Evolutionary conservation across 2,113 vertebrate genomes (phyloP), one percentile per base, ranked within the genome.

Genomic region (Scatophagus argus): DNA sequence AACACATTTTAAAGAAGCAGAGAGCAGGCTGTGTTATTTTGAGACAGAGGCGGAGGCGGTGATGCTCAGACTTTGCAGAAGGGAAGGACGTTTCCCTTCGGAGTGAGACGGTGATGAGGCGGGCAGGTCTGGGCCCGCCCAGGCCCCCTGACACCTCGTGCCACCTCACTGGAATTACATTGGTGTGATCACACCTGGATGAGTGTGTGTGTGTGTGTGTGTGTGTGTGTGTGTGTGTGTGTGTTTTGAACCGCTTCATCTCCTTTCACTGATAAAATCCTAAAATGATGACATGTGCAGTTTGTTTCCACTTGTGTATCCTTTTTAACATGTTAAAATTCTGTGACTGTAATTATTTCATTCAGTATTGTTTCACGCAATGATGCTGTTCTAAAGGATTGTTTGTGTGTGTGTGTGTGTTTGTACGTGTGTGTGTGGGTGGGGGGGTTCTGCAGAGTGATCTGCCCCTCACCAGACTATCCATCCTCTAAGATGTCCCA

Each of bases 401-500:
- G 3, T 6, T 10, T 55, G 25, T 25, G 21, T 12, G 38, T 44
- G 43, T 47, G 51, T 46, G 23, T 12, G 29, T 55, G 13, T 56
- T 34, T 66, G 32, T 70, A 29, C 39, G 13, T 64, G 9, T 62
- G 43, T 19, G 36, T 49, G 60, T 62, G 49, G 64, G 56, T 56
- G 46, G 66, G 32, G 67, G 39, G 34, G 11, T 54, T 59, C 27
- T 65, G 41, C 85, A 99, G 97, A 91, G 95, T 86, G 67, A 92
- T 96, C 82, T 94, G 92, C 32, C 95, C 96, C 19, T 89, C 94
- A 66, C 59, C 93, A n/a, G 94, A 95, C 52, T 90, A 91, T 72
- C 85, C 87, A 0, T 19, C 84, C 0, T 85, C 79, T 89, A 97
- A 96, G 92, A 99, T 99, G 98, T 96, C 97, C 81, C 96, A 96